Percentiles rank a stretch among this genome's conserved stretches.
These are phyloP conservation scores for Balanococcus diminutus DNA, from an alignment of 2,888 invertebrate species.

Conservation along the genomic window DNA sequence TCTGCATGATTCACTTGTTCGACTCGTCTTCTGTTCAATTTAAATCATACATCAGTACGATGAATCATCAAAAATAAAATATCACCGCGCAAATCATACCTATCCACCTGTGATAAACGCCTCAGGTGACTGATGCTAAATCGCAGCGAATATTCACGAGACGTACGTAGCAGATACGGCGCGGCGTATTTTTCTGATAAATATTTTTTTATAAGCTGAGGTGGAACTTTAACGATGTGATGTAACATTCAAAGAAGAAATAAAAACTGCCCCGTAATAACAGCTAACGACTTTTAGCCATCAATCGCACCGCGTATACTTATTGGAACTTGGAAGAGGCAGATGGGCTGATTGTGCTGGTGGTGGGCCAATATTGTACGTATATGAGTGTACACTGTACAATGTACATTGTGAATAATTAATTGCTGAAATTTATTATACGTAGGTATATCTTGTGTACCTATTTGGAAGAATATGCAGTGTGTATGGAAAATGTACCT, in stretches of 20 bases:
- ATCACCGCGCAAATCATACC: slow-evolving; percentile 15
- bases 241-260: neutral
- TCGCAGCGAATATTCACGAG: neutral
- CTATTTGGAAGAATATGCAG: neutral
- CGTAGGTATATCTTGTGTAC: neutral
- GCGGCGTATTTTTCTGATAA: neutral
- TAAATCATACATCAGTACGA: neutral
- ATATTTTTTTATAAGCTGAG: slow-evolving; percentile 16
- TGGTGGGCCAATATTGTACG: neutral
- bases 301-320: neutral
- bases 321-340: neutral
- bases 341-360: neutral
- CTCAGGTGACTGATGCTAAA: slow-evolving; percentile 11
- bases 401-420: neutral
- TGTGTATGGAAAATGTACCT: neutral
- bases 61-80: slow-evolving; percentile 15
- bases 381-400: neutral
- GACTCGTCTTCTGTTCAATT: too few relatives aligned
- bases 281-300: slow-evolving; percentile 35
- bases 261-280: slow-evolving; percentile 30
- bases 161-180: neutral
- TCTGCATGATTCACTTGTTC: too few relatives aligned
- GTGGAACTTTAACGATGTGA: slow-evolving; percentile 2
- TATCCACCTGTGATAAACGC: slow-evolving; percentile 6
- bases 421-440: slow-evolving; percentile 30